Base-by-base conservation (phyloP, 2,797 vertebrate genomes). In the Darevskia nairensis region DNA sequence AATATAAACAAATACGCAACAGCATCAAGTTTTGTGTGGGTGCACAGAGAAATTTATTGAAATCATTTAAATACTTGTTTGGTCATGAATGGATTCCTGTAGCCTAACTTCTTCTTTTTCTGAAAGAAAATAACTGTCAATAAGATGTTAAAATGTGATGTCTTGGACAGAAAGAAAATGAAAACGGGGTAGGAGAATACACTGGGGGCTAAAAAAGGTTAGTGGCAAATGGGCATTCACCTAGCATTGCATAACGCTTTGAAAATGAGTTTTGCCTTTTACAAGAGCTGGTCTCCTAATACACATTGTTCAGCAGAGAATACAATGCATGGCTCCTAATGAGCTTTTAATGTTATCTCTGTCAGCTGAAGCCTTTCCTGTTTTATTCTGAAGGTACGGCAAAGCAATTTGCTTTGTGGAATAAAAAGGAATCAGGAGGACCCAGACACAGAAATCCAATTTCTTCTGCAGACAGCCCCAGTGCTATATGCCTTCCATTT, bases 401-500 rank as follows among this genome's bases (percentile, higher is more conserved):
- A 96, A 96, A 96, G 89, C 92, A 96, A 96, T 96, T 96, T 96
- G 86, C 91, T 96, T 94, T 95, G 89, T 92, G 90, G 84, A 95
- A 96, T 97, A 95, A 94, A 94, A 95, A 88, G 68, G 93, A 95
- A 94, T 94, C 90, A 93, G 86, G 82, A 93, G 76, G 92, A 84
- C 66, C 89, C 90, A 96, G 95, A 93, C 87, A 93, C 92, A 93
- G 87, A 95, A 96, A 96, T 95, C 92, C 94, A 96, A 92, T 96
- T 96, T 96, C 90, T 96, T 95, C 91, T 92, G 94, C 91, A 96
- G 94, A 93, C 90, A 94, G 86, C 29, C 88, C 91, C 76, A 85
- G 88, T 3, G 1, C 82, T 94, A 10, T 89, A 87, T 89, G 84
- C 66, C 81, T 95, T 94, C 95, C 92, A 96, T 96, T 96, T 95